Base-by-base conservation (phyloP, 2,888 invertebrate genomes). In the Romanomermis culicivorax region DNA sequence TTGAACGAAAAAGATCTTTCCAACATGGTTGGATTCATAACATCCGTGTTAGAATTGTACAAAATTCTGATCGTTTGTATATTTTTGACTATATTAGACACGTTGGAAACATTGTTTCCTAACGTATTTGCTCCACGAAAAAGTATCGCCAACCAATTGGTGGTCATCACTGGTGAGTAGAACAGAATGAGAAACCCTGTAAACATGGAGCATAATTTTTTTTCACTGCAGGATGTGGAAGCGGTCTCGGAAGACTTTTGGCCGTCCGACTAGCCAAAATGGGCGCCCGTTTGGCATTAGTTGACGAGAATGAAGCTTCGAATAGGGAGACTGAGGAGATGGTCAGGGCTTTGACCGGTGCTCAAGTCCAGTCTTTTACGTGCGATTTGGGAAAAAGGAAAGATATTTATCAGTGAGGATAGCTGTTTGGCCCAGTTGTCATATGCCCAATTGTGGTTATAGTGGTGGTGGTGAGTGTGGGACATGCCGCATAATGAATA, bases 141-240 rank as follows among this genome's bases (percentile, higher is more conserved):
- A 69, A 77, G 79, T 67, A 77, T 85, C 57, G 75, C 75, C 51
- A 83, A 81, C 4, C 81, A 85, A 68, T 76, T 83, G 25, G 83
- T 84, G 17, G 70, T 89, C 53, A 78, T 89, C 23, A 89, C 89
- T 0, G 89, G 89, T 1, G 85, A 85, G n/a, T n/a, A n/a, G n/a
- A n/a, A n/a, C n/a, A n/a, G n/a, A n/a, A n/a, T n/a, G n/a, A n/a
- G n/a, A n/a, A n/a, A n/a, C n/a, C n/a, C n/a, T n/a, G n/a, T n/a
- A n/a, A n/a, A n/a, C n/a, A n/a, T n/a, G n/a, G n/a, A n/a, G n/a
- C n/a, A n/a, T n/a, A n/a, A n/a, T n/a, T n/a, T n/a, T n/a, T 36
- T 36, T 36, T 36, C 11, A 17, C 17, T 11, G 17, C 36, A 17
- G 36, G 36, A 36, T 11, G 36, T 1, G 88, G 83, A n/a, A 81